Conservation (phyloP, 2,797 vertebrate species). For the Falco biarmicus region DNA sequence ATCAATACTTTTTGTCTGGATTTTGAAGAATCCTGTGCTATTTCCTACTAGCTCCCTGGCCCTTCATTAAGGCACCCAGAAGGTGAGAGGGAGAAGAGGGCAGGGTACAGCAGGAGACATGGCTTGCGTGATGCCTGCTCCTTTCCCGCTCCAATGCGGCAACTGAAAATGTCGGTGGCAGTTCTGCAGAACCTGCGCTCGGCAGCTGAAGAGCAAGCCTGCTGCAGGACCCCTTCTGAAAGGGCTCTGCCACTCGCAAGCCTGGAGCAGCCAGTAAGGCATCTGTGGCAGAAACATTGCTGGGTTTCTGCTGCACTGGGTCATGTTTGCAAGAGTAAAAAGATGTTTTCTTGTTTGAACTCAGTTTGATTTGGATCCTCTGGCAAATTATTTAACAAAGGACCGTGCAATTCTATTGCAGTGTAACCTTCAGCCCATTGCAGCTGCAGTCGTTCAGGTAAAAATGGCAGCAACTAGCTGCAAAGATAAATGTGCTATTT, state of each 20-base stretch:
- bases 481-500: neutral
- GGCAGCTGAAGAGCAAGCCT: neutral
- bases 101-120: neutral
- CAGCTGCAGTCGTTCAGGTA: neutral
- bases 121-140: neutral
- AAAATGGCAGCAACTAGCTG: neutral
- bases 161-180: neutral
- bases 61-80: neutral
- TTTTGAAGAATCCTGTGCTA: neutral
- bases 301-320: neutral
- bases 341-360: neutral
- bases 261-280: neutral
- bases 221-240: neutral
- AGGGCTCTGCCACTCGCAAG: neutral
- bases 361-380: neutral
- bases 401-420: rapidly evolving
- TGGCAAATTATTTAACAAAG: neutral
- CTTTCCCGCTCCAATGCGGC: neutral
- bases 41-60: neutral
- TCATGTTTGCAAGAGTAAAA: rapidly evolving
- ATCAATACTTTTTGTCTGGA: neutral
- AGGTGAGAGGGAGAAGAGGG: neutral
- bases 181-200: neutral
- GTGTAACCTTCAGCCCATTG: neutral
- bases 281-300: neutral